phyloP scores from a whole-genome alignment of 2,888 invertebrate genomes.

The Oithona nana region DNA sequence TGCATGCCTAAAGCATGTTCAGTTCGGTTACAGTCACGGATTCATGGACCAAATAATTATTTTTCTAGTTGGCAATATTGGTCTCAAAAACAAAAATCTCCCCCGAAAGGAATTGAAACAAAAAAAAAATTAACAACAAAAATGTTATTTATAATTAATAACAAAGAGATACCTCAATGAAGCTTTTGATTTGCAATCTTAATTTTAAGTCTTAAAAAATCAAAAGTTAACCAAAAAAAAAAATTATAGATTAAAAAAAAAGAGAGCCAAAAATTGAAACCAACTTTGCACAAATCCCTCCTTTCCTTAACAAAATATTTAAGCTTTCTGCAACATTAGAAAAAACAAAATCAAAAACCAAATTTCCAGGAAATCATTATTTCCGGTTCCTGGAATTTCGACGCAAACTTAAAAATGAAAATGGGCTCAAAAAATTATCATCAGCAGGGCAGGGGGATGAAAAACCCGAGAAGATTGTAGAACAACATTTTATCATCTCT shows the following conservation, averaged over 20 bases:
- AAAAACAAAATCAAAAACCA: not conserved
- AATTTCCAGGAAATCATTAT: too few relatives aligned
- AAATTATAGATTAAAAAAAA: not conserved
- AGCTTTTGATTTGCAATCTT: not conserved
- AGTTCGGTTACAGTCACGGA: not conserved
- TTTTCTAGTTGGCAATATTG: not conserved
- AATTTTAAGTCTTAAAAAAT: not conserved
- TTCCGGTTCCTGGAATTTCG: too few relatives aligned
- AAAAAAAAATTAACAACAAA: not conserved
- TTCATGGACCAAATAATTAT: not conserved
- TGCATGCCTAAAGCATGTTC: not conserved
- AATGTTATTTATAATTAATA: not conserved
- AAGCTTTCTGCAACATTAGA: not conserved
- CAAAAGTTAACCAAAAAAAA: too few relatives aligned
- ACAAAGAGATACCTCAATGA: not conserved
- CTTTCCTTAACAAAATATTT: not conserved
- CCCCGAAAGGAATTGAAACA: not conserved
- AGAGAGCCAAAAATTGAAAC: not conserved
- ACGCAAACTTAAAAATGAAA: not conserved
- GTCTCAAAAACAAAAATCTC: not conserved
- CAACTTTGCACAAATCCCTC: not conserved
- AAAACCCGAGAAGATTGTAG: not conserved
- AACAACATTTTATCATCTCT: not conserved
- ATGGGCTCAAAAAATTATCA: not conserved
- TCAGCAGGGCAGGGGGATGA: conserved; percentile 16